phyloP scores from a whole-genome alignment of 2,888 invertebrate species.

The Bimastos eiseni region DNA sequence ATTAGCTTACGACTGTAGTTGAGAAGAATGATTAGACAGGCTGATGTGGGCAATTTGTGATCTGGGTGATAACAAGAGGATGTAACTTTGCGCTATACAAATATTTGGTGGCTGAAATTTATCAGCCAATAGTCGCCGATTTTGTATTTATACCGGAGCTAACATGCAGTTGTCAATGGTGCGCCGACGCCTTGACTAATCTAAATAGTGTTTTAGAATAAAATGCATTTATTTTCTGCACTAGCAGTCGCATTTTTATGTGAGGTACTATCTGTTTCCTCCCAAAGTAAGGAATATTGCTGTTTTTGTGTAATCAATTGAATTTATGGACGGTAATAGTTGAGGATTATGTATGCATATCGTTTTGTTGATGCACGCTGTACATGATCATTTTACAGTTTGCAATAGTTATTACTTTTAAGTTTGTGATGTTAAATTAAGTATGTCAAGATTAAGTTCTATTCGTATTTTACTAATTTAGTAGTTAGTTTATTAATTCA shows the following conservation, averaged over 20 bases:
- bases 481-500: no score
- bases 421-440: no score
- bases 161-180: not conserved
- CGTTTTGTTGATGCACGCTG: not conserved
- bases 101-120: not conserved
- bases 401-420: no score
- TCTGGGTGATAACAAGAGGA: no score
- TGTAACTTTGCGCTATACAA: no score
- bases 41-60: no score
- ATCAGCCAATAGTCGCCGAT: not conserved
- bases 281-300: not conserved
- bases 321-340: not conserved
- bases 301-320: not conserved
- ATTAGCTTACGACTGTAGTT: no score
- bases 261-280: not conserved
- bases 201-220: not conserved
- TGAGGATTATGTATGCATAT: not conserved
- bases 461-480: no score
- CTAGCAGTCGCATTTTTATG: not conserved
- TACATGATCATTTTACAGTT: no score
- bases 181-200: not conserved
- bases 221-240: not conserved
- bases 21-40: no score
- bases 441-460: no score
- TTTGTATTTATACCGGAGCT: not conserved